These are phyloP conservation scores for Strigamia crassipes DNA, from an alignment of 2,888 invertebrate species.

Conservation along the genomic window DNA sequence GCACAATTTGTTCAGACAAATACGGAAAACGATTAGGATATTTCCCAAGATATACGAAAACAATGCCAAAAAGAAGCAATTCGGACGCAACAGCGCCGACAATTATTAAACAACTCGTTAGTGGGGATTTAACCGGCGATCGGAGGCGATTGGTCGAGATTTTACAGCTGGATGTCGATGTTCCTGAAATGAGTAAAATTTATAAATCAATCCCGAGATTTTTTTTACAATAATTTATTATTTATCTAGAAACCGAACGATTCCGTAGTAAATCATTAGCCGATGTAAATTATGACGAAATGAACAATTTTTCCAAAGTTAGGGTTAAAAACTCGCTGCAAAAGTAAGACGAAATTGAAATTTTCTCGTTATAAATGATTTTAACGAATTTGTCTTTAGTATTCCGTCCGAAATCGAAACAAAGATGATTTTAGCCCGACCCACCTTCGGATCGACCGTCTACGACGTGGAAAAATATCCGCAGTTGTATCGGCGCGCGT, in stretches of 20 bases:
- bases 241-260: neutral
- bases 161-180: neutral
- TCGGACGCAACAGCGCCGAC: neutral
- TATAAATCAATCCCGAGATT: no score
- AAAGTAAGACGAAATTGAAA: neutral
- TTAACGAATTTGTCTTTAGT: neutral
- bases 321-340: neutral
- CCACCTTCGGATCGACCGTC: neutral
- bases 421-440: neutral
- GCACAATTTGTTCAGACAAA: neutral
- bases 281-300: neutral
- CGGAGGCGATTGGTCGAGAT: neutral
- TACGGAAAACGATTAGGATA: neutral
- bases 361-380: neutral
- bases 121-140: neutral
- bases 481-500: neutral
- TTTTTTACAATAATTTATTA: no score
- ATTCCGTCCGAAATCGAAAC: neutral
- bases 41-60: neutral
- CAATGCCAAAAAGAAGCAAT: neutral
- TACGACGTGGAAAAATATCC: neutral
- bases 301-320: neutral
- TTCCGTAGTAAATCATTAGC: neutral
- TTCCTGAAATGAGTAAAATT: neutral
- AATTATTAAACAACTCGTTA: neutral